Evolutionary conservation across 2,797 vertebrate species (phyloP), one percentile per base, ranked within the genome.

Genomic region (Apodemus agrarius): DNA sequence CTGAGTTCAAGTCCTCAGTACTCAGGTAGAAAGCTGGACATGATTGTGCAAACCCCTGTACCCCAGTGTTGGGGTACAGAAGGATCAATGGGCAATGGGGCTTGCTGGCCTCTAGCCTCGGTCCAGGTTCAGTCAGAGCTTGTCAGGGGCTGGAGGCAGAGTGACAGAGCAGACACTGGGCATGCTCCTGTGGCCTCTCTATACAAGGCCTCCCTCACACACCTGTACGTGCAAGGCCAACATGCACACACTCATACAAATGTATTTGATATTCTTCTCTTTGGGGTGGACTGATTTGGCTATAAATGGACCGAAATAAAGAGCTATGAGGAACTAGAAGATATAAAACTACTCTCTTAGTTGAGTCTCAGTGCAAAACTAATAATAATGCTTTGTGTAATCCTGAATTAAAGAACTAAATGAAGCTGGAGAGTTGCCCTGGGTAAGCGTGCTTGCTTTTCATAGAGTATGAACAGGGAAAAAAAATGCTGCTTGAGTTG

Each of bases 391-490:
- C 14, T 49, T 67, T 59, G 76, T 93, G 85, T 76, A 92, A 13
- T 19, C 3, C 61, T 93, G 31, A 90, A 86, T 80, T 72, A 63
- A 11, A 94, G 29, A 90, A 94, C 8, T 84, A 93, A 94, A 93
- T 59, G 89, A 92, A 89, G 78, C 29, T 84, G 82, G 21, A 26
- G 63, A 90, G 24, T 84, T 90, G 9, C 4, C 52, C 9, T 29
- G 91, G 72, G 46, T 88, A 93, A 95, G 52, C 14, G 96, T n/a
- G 40, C 52, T 74, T 89, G 40, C 13, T 31, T 91, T 81, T 76
- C 29, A 54, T 8, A 14, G 11, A 94, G 1, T 83, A 34, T 84
- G 40, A 96, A 87, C 0, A 95, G 81, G 72, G 78, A 93, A 93
- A 94, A 91, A 4, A 95, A 63, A 96, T 31, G 52, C 34, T 22